Conservation (phyloP, 2,113 vertebrate species). For the Dipodomys spectabilis region DNA sequence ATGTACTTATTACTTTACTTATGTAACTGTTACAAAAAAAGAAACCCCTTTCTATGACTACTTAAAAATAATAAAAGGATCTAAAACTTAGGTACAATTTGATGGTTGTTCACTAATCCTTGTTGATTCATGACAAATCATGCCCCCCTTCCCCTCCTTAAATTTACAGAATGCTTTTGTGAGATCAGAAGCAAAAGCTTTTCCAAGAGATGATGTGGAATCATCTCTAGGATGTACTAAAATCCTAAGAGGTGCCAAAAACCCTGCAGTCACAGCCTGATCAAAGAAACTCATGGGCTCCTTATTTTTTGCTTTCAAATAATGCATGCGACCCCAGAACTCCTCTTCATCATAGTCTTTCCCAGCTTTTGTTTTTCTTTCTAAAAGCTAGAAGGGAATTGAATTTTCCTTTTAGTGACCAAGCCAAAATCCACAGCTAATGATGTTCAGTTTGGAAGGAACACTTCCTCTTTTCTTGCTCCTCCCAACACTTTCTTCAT, state of each 20-base stretch:
- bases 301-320: background rate
- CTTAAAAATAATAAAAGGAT: no score
- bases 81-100: background rate
- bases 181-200: constrained; percentile 1
- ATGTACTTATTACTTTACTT: no score
- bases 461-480: background rate
- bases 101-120: background rate
- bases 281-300: background rate
- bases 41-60: no score
- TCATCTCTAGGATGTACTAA: background rate
- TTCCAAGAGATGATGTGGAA: background rate
- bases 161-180: background rate
- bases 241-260: background rate
- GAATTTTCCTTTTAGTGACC: background rate
- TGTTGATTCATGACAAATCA: background rate
- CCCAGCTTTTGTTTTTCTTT: background rate
- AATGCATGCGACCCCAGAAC: background rate
- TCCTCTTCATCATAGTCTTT: constrained; percentile 6
- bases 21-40: no score
- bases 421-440: constrained; percentile 25
- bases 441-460: background rate
- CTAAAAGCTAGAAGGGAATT: background rate
- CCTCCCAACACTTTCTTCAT: background rate
- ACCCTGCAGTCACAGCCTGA: background rate
- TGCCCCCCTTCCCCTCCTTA: background rate